Conservation (phyloP, 2,888 invertebrate species). For the Orthosia incerta region DNA sequence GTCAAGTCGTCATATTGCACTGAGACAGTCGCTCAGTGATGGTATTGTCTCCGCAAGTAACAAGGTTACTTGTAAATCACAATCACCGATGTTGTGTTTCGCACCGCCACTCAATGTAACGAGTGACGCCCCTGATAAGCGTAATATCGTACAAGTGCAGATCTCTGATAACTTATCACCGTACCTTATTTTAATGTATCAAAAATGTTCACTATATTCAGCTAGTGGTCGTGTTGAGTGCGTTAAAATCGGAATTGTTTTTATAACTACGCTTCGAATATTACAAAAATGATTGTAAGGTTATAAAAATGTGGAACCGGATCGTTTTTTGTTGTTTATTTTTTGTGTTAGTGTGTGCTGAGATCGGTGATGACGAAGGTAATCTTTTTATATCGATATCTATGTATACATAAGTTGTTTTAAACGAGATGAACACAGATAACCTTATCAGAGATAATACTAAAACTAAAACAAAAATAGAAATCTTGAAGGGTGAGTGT, state of each 20-base stretch:
- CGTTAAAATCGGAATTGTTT: conserved; percentile 33
- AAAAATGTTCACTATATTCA: conserved; percentile 69
- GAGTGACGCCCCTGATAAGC: conserved; percentile 78
- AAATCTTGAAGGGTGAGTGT: too few relatives aligned
- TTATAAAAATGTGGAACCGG: conserved; percentile 75
- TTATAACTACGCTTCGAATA: conserved; percentile 53
- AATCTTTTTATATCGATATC: conserved; percentile 34
- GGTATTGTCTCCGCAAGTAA: conserved; percentile 44
- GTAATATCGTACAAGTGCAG: conserved; percentile 73
- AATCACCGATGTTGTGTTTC: conserved; percentile 69
- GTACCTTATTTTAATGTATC: conserved; percentile 74
- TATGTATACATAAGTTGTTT: not conserved
- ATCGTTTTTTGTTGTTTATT: conserved; percentile 72
- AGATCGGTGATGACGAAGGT: conserved; percentile 69
- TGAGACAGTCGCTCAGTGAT: conserved; percentile 23
- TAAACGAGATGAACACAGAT: not conserved
- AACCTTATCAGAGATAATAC: too few relatives aligned
- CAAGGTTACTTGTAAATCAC: conserved; percentile 74
- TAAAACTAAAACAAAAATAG: too few relatives aligned
- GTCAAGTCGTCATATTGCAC: conserved; percentile 13
- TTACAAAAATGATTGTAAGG: conserved; percentile 56
- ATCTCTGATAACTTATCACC: conserved; percentile 85
- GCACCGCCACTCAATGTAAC: conserved; percentile 62
- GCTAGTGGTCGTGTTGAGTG: conserved; percentile 51
- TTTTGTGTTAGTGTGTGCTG: conserved; percentile 72